Evolutionary conservation across 2,888 invertebrate genomes (phyloP), one percentile per base, ranked within the genome.

Genomic region (Gari tellinella): DNA sequence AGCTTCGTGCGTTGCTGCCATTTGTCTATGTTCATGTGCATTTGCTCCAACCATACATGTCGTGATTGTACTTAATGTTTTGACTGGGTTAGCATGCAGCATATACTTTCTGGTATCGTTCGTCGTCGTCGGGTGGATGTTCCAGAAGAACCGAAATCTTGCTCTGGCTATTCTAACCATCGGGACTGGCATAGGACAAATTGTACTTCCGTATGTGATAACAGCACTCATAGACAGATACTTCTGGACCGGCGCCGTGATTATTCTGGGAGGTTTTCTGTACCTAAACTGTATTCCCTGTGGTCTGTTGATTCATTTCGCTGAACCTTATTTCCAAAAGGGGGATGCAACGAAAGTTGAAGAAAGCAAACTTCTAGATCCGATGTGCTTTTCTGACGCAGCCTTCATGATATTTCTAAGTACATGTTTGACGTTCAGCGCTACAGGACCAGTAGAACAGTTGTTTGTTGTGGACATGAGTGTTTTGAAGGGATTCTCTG

Each of bases 391-490:
- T 31, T 31, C 31, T 31, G 31, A 31, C 31, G 31, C 31, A 4
- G 10, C 31, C 5, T 31, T 31, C 31, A 31, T 31, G 31, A 31
- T 31, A 31, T 31, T 4, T 31, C 31, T 31, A 4, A 31, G 31
- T 10, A 31, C 31, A 31, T 31, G 31, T 31, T 31, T 31, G 10
- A 31, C 31, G 10, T 31, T 31, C 31, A 31, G 10, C 10, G 31
- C 17, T 17, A 19, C 64, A 10, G 68, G 51, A 1, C 64, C 68
- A 14, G 64, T 76, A 17, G 76, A 76, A 38, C 60, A 55, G 21
- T 68, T 63, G 76, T 76, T 76, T 41, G 26, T 43, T 17, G 67
- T 46, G 2, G 76, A 76, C 48, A 21, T 76, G 4, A 41, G 51
- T n/a, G 58, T 76, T 2, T 19, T 68, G 14, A 72, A 61, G 52